phyloP scores from a whole-genome alignment of 2,113 vertebrate genomes.

The Chaenogobius annularis region DNA sequence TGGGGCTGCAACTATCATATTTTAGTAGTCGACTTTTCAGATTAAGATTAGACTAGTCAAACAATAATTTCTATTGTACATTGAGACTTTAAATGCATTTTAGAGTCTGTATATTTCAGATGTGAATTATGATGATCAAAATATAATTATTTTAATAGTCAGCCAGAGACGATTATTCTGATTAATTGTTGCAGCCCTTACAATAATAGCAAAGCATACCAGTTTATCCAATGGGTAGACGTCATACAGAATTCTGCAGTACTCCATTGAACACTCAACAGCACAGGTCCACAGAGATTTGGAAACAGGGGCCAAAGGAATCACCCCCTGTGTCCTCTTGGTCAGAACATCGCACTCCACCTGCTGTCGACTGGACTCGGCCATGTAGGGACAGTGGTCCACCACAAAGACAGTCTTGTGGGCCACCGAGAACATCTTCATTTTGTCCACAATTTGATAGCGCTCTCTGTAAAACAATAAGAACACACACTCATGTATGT shows the following conservation, averaged over 20 bases:
- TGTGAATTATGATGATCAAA: no score
- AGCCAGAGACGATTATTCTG: no score
- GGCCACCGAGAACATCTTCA: slow-evolving; percentile 94
- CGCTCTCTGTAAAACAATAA: slow-evolving; percentile 6
- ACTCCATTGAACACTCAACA: slow-evolving; percentile 97
- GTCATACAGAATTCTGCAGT: slow-evolving; percentile 96
- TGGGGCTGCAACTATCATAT: no score
- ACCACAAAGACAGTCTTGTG: slow-evolving; percentile 99
- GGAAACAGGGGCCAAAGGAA: slow-evolving; percentile 93
- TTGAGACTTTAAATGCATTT: no score
- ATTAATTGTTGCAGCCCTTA: neutral
- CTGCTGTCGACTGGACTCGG: slow-evolving; percentile 94
- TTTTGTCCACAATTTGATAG: slow-evolving; percentile 58
- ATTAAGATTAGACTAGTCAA: no score
- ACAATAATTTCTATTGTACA: no score
- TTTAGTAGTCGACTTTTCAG: no score
- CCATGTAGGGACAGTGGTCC: slow-evolving; percentile 98
- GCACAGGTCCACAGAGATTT: slow-evolving; percentile 98
- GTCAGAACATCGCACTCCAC: slow-evolving; percentile 98
- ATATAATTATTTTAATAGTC: no score
- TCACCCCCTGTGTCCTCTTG: slow-evolving; percentile 94
- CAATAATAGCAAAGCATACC: slow-evolving; percentile 72
- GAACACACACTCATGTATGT: neutral
- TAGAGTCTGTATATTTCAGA: no score
- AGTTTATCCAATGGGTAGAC: slow-evolving; percentile 92